These are phyloP conservation scores for Tipula helvola DNA, from an alignment of 2,888 invertebrate species.

Conservation along the genomic window DNA sequence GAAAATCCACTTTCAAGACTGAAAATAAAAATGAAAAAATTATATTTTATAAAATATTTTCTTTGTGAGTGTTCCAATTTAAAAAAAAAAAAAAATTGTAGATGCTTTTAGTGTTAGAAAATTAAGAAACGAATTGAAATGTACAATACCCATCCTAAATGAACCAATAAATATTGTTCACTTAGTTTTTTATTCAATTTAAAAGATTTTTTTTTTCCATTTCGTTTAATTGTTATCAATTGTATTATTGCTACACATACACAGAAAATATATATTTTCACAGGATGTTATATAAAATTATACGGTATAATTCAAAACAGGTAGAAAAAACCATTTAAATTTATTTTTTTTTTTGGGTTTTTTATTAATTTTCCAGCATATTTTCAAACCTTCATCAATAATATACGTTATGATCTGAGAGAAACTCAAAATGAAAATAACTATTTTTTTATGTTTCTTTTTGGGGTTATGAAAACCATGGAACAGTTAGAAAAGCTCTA, in stretches of 20 bases:
- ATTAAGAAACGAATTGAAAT: background rate
- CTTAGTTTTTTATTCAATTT: background rate
- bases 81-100: background rate
- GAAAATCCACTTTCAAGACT: slow-evolving; percentile 5
- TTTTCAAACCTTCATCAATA: background rate
- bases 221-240: background rate
- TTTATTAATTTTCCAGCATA: background rate
- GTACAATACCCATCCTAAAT: background rate
- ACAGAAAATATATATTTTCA: background rate
- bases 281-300: background rate
- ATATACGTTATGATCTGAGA: background rate
- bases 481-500: background rate
- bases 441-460: background rate
- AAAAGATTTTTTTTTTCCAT: background rate
- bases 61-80: background rate
- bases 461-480: background rate
- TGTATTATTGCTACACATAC: background rate
- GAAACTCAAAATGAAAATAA: background rate
- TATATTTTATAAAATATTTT: background rate
- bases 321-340: background rate
- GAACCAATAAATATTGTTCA: background rate
- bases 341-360: background rate
- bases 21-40: background rate
- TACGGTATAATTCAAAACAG: background rate
- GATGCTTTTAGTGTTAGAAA: background rate